These are phyloP conservation scores for Cheilosia vernalis DNA, from an alignment of 2,888 invertebrate genomes.

Conservation along the genomic window DNA sequence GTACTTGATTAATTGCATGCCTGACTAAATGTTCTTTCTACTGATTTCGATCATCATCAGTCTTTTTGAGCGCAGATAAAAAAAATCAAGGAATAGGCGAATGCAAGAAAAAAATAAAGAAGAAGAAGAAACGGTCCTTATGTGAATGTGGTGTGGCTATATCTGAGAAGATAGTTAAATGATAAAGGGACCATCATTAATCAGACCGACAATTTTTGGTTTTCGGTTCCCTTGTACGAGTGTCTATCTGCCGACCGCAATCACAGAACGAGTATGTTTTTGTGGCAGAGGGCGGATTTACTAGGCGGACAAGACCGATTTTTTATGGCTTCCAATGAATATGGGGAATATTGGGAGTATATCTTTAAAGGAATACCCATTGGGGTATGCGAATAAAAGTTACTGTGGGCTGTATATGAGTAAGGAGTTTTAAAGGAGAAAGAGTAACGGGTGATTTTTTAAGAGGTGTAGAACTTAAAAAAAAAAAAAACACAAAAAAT, in stretches of 20 bases:
- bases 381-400: no score
- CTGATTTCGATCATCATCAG: slow-evolving; percentile 75
- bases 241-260: slow-evolving; percentile 56
- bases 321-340: neutral
- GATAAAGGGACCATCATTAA: slow-evolving; percentile 72
- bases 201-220: slow-evolving; percentile 74
- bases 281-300: slow-evolving; percentile 22
- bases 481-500: no score
- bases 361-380: no score
- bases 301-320: slow-evolving; percentile 12
- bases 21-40: slow-evolving; percentile 74
- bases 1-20: slow-evolving; percentile 74
- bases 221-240: slow-evolving; percentile 53
- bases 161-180: slow-evolving; percentile 70
- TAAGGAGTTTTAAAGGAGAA: no score
- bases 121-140: slow-evolving; percentile 39
- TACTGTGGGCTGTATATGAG: no score
- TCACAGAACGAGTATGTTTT: slow-evolving; percentile 36
- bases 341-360: no score
- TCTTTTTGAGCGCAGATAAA: slow-evolving; percentile 47
- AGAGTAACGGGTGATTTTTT: no score
- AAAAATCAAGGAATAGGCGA: slow-evolving; percentile 43
- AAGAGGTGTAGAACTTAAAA: no score
- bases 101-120: neutral
- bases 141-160: slow-evolving; percentile 51